phyloP scores from a whole-genome alignment of 1,140 invertebrate genomes.

The Arion vulgaris region DNA sequence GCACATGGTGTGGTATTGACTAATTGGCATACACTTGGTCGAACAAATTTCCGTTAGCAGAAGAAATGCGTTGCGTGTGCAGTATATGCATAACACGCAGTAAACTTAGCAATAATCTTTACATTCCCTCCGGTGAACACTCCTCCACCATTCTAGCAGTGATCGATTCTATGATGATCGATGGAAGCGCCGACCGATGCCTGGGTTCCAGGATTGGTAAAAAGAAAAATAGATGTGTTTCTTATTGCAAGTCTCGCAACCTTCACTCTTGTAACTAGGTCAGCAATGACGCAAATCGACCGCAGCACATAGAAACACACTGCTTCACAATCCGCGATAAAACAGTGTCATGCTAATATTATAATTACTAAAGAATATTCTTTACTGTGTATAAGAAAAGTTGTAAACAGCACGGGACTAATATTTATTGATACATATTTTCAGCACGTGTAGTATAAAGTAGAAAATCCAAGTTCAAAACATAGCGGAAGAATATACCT shows the following conservation, averaged over 20 bases:
- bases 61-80: neutral
- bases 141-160: slow-evolving; percentile 6
- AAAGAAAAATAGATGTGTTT: neutral
- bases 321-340: slow-evolving; percentile 41
- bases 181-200: slow-evolving; percentile 18
- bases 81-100: slow-evolving; percentile 5
- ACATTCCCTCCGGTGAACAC: neutral
- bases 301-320: slow-evolving; percentile 47
- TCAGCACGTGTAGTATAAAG: too few relatives aligned
- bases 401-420: too few relatives aligned
- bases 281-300: slow-evolving; percentile 54
- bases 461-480: neutral
- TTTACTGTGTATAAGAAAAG: too few relatives aligned
- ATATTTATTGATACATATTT: too few relatives aligned
- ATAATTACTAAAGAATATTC: neutral
- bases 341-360: neutral
- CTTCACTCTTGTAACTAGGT: slow-evolving; percentile 44
- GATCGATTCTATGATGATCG: slow-evolving; percentile 29
- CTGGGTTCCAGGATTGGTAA: slow-evolving; percentile 6
- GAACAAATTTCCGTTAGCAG: neutral
- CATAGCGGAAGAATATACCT: slow-evolving; percentile 28
- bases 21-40: neutral
- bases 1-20: too few relatives aligned
- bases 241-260: slow-evolving; percentile 26
- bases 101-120: slow-evolving; percentile 13